Evolutionary conservation across 2,797 vertebrate species (phyloP).

Genomic region (Gymnothorax reevesii): DNA sequence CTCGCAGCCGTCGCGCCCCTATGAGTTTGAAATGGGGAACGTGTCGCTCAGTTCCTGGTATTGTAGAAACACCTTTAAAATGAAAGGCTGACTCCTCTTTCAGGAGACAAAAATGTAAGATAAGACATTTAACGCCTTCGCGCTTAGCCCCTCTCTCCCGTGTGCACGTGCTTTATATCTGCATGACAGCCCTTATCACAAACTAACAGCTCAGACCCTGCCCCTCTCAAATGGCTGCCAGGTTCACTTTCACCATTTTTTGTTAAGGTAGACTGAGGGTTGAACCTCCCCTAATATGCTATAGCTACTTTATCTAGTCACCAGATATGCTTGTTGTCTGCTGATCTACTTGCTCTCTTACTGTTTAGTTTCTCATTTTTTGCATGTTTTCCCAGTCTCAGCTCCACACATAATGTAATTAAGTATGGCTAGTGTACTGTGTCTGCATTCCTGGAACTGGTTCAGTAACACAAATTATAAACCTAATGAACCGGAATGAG

Average conservation of each 20-base stretch:
- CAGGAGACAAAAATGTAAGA: conserved; percentile 35
- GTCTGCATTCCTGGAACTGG: conserved; percentile 71
- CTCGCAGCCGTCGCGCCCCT: background rate
- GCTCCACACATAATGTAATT: conserved; percentile 72
- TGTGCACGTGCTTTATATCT: conserved; percentile 10
- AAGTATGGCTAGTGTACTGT: conserved; percentile 76
- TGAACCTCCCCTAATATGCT: conserved; percentile 65
- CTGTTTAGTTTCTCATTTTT: conserved; percentile 55
- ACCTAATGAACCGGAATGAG: conserved; percentile 71
- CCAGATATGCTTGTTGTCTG: conserved; percentile 64
- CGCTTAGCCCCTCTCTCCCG: conserved; percentile 26
- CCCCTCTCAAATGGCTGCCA: conserved; percentile 61
- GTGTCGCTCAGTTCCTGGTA: conserved; percentile 13
- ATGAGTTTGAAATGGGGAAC: background rate
- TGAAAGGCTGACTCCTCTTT: background rate
- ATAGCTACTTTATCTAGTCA: conserved; percentile 71
- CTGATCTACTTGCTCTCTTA: conserved; percentile 66
- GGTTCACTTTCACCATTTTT: conserved; percentile 46
- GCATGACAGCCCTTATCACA: conserved; percentile 63
- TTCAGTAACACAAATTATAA: conserved; percentile 74
- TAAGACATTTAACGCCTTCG: conserved; percentile 45
- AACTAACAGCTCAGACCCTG: conserved; percentile 63
- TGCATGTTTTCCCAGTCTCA: conserved; percentile 62
- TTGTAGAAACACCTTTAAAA: conserved; percentile 17
- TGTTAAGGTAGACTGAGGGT: conserved; percentile 54